phyloP scores from a whole-genome alignment of 2,113 vertebrate genomes.

The Pelobates fuscus region DNA sequence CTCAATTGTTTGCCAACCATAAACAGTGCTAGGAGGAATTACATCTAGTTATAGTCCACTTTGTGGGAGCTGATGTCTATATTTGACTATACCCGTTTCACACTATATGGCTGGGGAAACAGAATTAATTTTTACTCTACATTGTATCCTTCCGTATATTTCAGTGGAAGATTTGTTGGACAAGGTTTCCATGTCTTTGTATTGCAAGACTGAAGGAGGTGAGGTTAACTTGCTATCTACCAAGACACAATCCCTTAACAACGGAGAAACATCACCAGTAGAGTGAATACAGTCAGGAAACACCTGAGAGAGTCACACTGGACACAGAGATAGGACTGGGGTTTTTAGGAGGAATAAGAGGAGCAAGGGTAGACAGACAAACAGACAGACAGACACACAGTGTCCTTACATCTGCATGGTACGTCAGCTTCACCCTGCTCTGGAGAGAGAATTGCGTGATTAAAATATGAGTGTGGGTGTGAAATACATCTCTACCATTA shows the following conservation, averaged over 20 bases:
- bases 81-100: too few species aligned
- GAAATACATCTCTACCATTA: slow-evolving; percentile 5
- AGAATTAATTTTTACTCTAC: too few species aligned
- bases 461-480: slow-evolving; percentile 46
- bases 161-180: neutral
- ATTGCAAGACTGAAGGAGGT: neutral
- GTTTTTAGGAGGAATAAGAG: slow-evolving; percentile 35
- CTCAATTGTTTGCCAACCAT: too few species aligned
- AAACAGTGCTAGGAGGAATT: too few species aligned
- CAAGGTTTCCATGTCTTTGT: neutral
- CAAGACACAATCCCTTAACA: neutral
- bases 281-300: slow-evolving; percentile 13
- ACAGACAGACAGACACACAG: slow-evolving; percentile 63
- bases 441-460: slow-evolving; percentile 67
- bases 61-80: too few species aligned
- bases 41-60: too few species aligned
- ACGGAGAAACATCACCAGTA: slow-evolving; percentile 7
- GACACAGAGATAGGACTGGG: slow-evolving; percentile 43
- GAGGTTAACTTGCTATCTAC: neutral
- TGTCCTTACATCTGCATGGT: slow-evolving; percentile 79
- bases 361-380: slow-evolving; percentile 50
- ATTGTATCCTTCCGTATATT: neutral
- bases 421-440: slow-evolving; percentile 78
- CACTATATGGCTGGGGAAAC: too few species aligned
- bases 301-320: slow-evolving; percentile 25